Evolutionary conservation across 2,113 vertebrate genomes (phyloP).

Genomic region (Calidris pugnax): DNA sequence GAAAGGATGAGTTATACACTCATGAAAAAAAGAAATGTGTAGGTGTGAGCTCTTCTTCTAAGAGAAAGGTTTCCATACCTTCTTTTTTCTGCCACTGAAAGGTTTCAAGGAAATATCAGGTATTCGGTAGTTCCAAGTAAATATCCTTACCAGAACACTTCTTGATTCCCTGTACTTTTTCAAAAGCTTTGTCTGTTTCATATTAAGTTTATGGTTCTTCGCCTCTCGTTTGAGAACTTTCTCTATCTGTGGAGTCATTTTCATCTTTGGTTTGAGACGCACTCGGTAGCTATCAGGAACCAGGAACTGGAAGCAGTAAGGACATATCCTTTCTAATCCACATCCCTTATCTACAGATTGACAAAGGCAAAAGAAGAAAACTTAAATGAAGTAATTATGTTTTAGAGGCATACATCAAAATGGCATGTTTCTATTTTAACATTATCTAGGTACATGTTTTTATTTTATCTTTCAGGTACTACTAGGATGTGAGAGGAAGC

Average conservation of each 20-base stretch:
- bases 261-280: slow-evolving; percentile 84
- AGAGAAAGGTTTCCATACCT: not conserved
- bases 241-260: slow-evolving; percentile 76
- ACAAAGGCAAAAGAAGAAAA: not conserved
- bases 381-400: not conserved
- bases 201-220: slow-evolving; percentile 77
- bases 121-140: not conserved
- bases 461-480: not conserved
- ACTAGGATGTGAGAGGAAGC: not conserved
- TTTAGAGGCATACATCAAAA: not conserved
- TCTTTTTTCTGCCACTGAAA: not conserved
- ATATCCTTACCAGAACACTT: slow-evolving; percentile 84
- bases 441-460: accelerated
- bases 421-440: not conserved
- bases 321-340: slow-evolving; percentile 73
- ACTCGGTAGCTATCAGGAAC: slow-evolving; percentile 79
- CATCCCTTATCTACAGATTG: slow-evolving; percentile 51
- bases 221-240: slow-evolving; percentile 79
- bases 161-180: slow-evolving; percentile 81
- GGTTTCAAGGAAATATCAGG: not conserved
- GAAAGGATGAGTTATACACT: not conserved
- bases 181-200: slow-evolving; percentile 81
- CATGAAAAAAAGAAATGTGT: not conserved
- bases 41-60: not conserved
- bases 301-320: slow-evolving; percentile 86